phyloP scores from a whole-genome alignment of 2,797 vertebrate genomes.

The Syngnathus acus region DNA sequence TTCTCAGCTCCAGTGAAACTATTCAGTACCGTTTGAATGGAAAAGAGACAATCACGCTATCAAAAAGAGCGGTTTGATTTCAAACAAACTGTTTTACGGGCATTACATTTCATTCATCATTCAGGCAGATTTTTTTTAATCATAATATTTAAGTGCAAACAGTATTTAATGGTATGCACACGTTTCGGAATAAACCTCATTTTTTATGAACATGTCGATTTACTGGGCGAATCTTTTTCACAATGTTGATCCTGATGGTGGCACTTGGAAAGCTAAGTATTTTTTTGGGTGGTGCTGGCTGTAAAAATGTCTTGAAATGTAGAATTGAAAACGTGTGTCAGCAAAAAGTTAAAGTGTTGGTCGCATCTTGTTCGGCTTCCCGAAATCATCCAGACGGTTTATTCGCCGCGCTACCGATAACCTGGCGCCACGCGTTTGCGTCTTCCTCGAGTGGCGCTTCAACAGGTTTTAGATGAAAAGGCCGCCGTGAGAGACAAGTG shows the following conservation, averaged over 20 bases:
- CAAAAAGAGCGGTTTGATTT: not conserved
- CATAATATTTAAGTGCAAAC: too few species aligned
- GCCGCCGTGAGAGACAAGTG: slow-evolving; percentile 33
- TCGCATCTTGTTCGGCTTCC: not conserved
- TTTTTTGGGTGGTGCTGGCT: too few species aligned
- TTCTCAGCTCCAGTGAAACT: not conserved
- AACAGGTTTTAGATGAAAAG: slow-evolving; percentile 38
- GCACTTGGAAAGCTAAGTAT: too few species aligned
- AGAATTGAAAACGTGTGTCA: not conserved
- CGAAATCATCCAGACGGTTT: slow-evolving; percentile 37
- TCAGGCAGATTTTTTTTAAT: too few species aligned
- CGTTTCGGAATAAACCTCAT: too few species aligned
- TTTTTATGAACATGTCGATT: too few species aligned
- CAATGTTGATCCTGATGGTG: too few species aligned
- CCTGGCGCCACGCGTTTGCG: slow-evolving; percentile 27
- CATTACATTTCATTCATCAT: too few species aligned
- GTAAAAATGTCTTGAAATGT: not conserved
- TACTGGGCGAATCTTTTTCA: too few species aligned
- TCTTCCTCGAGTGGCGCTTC: slow-evolving; percentile 26
- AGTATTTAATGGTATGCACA: too few species aligned
- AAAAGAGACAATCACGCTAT: not conserved
- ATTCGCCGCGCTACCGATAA: slow-evolving; percentile 35
- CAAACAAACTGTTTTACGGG: too few species aligned
- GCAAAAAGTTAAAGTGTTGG: not conserved
- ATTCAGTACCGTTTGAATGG: not conserved